Percentiles rank a stretch among this genome's conserved stretches.
Conservation (phyloP, 2,797 vertebrate species). For the Microhierax caerulescens region DNA sequence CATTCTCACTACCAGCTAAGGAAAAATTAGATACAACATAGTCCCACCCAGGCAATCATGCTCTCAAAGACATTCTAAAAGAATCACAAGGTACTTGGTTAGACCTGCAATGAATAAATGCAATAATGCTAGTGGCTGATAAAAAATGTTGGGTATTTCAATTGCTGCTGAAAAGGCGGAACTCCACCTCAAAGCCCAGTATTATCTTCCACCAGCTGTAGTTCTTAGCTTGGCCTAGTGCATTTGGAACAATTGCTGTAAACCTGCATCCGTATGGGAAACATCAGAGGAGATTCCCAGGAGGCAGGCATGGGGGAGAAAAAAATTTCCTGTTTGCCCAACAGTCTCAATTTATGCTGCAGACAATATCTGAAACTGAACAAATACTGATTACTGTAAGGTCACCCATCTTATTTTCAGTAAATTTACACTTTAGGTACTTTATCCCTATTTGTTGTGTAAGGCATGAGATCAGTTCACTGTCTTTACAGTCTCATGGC, state of each 20-base stretch:
- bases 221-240: background rate
- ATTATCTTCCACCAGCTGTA: background rate
- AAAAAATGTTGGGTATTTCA: background rate
- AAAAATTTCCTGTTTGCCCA: background rate
- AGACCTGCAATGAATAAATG: background rate
- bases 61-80: background rate
- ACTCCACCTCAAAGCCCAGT: background rate
- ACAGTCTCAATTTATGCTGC: background rate
- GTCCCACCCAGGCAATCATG: background rate
- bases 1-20: background rate
- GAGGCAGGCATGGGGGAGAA: background rate
- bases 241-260: background rate
- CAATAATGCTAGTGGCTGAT: background rate
- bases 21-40: background rate
- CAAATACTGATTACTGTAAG: background rate
- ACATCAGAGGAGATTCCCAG: background rate
- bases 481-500: background rate
- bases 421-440: background rate
- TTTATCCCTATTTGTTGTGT: background rate
- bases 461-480: background rate
- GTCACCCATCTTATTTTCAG: background rate
- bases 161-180: background rate
- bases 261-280: background rate
- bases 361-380: background rate
- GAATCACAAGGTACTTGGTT: background rate